Evolutionary conservation across 2,888 invertebrate species (phyloP), one percentile per base, ranked within the genome.

Genomic region (Eristalinus sepulchralis): DNA sequence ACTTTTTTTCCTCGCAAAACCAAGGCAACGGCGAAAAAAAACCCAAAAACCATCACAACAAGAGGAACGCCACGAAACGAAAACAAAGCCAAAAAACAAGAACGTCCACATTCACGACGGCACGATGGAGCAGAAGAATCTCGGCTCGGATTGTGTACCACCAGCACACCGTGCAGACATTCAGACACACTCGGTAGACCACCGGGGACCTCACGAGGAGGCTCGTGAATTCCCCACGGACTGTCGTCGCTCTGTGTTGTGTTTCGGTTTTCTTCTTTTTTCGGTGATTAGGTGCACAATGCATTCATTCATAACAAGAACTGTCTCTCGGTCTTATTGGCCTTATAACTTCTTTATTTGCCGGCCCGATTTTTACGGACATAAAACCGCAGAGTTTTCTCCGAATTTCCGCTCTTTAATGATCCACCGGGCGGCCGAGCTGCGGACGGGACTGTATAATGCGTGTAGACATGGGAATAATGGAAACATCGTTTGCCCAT

Each of bases 251-350:
- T n/a, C n/a, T 27, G 27, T 63, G n/a, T 9, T 31, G 31, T 20
- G 1, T 63, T 34, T 20, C 13, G 2, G 33, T 63, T 66, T 63
- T 63, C 5, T 0, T 20, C 17, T 76, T 57, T 34, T 84, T 67
- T 85, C 77, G 82, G 77, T 82, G 82, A 85, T 85, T 85, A 82
- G 81, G 73, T 82, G 77, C 85, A 81, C 85, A 85, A 85, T 85
- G 85, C 82, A 85, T 85, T 85, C 85, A 85, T 85, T 85, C 85
- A 85, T 85, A 85, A 85, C 80, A 77, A 85, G 77, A 81, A 81
- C 82, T 77, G 77, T 73, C 85, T 78, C 82, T 73, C 85, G 60
- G 53, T 64, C 77, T 82, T 82, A 73, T 85, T 85, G 77, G 82
- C 81, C 72, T 82, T 85, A 77, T 82, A 85, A 85, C 82, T 85